Evolutionary conservation across 2,113 vertebrate species (phyloP).

Genomic region (Chionis minor): DNA sequence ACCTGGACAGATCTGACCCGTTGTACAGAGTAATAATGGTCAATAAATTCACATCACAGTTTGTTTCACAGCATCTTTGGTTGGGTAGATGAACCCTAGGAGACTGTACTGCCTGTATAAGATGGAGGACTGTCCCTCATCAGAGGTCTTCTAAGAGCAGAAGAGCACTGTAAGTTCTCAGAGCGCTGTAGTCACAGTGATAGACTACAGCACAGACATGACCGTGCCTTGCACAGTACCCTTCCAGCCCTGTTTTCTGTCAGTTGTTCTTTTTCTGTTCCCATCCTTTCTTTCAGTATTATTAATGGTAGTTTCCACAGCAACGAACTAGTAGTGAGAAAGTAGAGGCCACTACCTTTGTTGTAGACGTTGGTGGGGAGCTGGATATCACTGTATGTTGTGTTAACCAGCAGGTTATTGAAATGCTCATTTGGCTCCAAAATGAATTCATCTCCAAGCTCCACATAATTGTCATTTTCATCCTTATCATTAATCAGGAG

Average conservation of each 20-base stretch:
- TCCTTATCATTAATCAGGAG: constrained; percentile 87
- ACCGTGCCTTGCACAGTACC: background rate
- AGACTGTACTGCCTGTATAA: background rate
- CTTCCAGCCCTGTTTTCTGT: background rate
- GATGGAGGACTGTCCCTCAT: background rate
- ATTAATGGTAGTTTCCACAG: background rate
- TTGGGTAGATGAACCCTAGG: background rate
- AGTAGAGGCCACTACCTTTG: constrained; percentile 78
- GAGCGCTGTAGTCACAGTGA: background rate
- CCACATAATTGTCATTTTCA: constrained; percentile 80
- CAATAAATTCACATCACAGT: background rate
- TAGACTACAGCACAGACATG: background rate
- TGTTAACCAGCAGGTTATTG: constrained; percentile 88
- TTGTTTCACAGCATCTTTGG: background rate
- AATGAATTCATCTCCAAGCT: constrained; percentile 87
- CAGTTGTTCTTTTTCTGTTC: background rate
- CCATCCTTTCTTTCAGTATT: background rate
- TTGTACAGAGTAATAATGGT: background rate
- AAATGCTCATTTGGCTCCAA: constrained; percentile 91
- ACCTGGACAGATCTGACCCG: background rate
- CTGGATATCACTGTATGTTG: constrained; percentile 88
- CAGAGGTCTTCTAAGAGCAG: background rate
- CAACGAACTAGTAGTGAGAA: background rate
- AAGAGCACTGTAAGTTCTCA: background rate
- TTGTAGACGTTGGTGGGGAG: constrained; percentile 97